Evolutionary conservation across 1,140 invertebrate species (phyloP).

Genomic region (Dreissena rostriformis): DNA sequence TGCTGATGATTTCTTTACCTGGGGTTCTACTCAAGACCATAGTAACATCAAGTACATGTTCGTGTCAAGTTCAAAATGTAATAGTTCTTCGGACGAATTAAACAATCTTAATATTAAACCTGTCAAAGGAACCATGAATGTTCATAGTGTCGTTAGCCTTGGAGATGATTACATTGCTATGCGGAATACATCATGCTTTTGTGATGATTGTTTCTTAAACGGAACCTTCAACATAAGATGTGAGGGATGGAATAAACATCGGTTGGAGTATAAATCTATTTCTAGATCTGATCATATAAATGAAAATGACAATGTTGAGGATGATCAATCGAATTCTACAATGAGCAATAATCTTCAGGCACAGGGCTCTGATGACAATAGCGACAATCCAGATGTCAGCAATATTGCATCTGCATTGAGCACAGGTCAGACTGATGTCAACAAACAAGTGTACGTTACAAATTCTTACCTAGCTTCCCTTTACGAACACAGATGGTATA

Average conservation of each 20-base stretch:
- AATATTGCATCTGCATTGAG: no score
- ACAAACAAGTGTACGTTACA: neutral
- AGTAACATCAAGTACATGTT: conserved; percentile 15
- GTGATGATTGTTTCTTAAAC: neutral
- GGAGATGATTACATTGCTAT: neutral
- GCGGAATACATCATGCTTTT: neutral
- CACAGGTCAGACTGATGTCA: no score
- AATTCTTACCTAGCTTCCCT: neutral
- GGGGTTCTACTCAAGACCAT: neutral
- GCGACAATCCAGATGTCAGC: no score
- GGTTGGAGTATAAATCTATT: neutral
- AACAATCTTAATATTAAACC: neutral
- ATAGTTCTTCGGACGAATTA: neutral
- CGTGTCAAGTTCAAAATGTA: conserved; percentile 4
- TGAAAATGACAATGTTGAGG: neutral
- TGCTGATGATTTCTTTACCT: conserved; percentile 10
- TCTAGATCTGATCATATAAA: neutral
- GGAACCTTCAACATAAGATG: neutral
- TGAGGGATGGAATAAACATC: neutral
- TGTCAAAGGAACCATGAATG: conserved; percentile 23
- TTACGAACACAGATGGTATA: neutral
- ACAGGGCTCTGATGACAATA: no score
- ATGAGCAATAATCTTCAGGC: no score
- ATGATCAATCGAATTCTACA: no score
- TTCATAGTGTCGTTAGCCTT: conserved; percentile 1